A percentile compares a stretch with the other conserved stretches of the same genome.
Evolutionary conservation across 2,888 invertebrate genomes (phyloP).

Genomic region (Drosophila setosimentum): DNA sequence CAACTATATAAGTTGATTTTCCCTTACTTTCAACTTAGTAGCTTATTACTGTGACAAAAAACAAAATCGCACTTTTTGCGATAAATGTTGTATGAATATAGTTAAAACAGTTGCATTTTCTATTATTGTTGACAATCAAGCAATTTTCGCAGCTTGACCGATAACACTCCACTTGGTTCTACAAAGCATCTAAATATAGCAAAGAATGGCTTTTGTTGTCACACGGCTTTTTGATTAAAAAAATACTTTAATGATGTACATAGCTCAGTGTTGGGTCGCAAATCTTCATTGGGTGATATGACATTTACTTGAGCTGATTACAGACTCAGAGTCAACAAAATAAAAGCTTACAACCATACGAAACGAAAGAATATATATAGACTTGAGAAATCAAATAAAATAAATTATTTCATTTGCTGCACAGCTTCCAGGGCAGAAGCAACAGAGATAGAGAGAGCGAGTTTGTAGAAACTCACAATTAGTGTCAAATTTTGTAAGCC

Average conservation of each 20-base stretch:
- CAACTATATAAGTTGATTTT: not conserved
- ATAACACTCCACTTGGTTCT: constrained; percentile 30
- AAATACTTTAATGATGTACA: constrained; percentile 21
- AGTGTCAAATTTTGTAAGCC: not conserved
- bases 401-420: not conserved
- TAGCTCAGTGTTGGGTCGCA: constrained; percentile 7
- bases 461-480: not conserved
- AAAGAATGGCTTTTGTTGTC: constrained; percentile 30
- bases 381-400: constrained; percentile 1
- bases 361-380: not conserved
- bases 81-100: not conserved
- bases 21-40: not conserved
- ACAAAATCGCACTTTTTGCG: not conserved
- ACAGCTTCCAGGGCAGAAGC: constrained; percentile 1
- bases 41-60: not conserved
- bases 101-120: constrained; percentile 18
- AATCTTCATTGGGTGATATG: constrained; percentile 24
- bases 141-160: constrained; percentile 41
- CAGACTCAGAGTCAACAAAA: constrained; percentile 26
- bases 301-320: constrained; percentile 41
- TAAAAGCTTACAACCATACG: constrained; percentile 3
- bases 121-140: constrained; percentile 28
- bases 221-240: constrained; percentile 31
- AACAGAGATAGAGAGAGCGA: not conserved
- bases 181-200: constrained; percentile 30